Evolutionary conservation across 2,797 vertebrate genomes (phyloP), one percentile per base, ranked within the genome.

Genomic region (Semotilus atromaculatus): DNA sequence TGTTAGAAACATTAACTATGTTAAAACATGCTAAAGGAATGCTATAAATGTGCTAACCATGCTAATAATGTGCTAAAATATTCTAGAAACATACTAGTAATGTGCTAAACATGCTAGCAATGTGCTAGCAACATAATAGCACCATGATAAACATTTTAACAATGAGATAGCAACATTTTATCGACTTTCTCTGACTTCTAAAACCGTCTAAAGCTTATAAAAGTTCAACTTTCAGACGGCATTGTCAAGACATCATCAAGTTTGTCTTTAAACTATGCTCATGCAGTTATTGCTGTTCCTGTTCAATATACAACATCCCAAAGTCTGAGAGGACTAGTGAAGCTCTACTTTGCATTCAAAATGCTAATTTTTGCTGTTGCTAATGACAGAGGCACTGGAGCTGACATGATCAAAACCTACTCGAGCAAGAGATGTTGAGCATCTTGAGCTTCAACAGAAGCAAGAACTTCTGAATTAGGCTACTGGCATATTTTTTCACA

Each of bases 331-430:
- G 58, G n/a, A 64, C 55, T 29, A 31, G n/a, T 4, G 5, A 26
- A 60, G 8, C 16, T 77, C 21, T 40, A 31, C 76, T 78, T 58
- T 45, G 8, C 38, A 60, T 45, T 78, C 36, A 45, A 43, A 19
- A 78, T 21, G 58, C 76, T 1, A 3, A 64, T 45, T 45, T 31
- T 21, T 31, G n/a, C 26, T 31, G 26, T 75, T 16, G 45, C 45
- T 48, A 55, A 55, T 36, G 51, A 75, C 21, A n/a, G 26, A 26
- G n/a, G 73, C 19, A n/a, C 53, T 58, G 53, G 23, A 58, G 74
- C 74, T 9, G 7, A 76, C 51, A 58, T 60, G 74, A 77, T 40
- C 53, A 58, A 77, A 77, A 60, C 29, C 48, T 74, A 31, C 74
- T 58, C 31, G 13, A n/a, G 74, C 23, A 58, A 6, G 34, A 76